A percentile compares a stretch with the other conserved stretches of the same genome.
phyloP scores from a whole-genome alignment of 1,140 invertebrate genomes.

The Tetraneura akinire region DNA sequence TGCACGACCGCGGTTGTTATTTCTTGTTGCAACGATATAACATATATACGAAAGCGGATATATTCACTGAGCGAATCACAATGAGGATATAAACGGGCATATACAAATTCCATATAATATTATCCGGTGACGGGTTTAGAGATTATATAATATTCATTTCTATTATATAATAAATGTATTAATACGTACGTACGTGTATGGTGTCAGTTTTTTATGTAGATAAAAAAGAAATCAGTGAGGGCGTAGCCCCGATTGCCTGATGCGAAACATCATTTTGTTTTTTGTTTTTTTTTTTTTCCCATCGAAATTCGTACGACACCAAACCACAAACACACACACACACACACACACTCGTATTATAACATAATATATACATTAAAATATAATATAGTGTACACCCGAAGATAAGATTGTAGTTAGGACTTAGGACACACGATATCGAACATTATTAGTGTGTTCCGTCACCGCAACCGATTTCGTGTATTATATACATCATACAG shows the following conservation, averaged over 20 bases:
- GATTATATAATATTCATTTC: conserved; percentile 11
- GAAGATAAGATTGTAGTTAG: conserved; percentile 20
- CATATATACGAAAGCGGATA: no score
- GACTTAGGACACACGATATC: conserved; percentile 13
- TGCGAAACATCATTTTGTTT: neutral
- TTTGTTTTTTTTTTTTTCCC: conserved; percentile 14
- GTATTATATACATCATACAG: no score
- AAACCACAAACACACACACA: neutral
- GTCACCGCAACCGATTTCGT: neutral
- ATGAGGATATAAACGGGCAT: no score
- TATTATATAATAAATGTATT: neutral
- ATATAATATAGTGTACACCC: no score
- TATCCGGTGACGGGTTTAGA: neutral
- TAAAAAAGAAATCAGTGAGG: conserved; percentile 16
- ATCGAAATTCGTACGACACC: neutral
- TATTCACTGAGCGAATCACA: conserved; percentile 20
- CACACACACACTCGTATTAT: neutral
- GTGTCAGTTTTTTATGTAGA: neutral
- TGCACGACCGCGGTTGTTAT: neutral
- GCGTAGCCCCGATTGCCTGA: neutral
- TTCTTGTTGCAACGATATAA: neutral
- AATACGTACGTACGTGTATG: neutral
- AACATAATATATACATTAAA: neutral
- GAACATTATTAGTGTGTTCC: conserved; percentile 10
- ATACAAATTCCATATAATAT: conserved; percentile 4